Evolutionary conservation across 2,888 invertebrate genomes (phyloP).

Genomic region (Iphiclides podalirius): DNA sequence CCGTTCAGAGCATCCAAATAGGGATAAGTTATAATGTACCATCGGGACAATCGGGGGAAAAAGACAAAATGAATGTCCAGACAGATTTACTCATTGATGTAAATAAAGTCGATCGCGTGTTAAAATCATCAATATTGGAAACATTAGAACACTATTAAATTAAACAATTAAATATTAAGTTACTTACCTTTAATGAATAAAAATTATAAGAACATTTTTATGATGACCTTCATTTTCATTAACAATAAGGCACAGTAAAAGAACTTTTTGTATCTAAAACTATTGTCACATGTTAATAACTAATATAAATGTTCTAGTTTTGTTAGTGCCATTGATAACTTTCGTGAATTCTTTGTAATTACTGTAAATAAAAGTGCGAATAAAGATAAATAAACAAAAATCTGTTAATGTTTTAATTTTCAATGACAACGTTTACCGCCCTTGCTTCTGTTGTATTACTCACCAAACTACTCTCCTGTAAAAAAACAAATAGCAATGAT

Average conservation of each 20-base stretch:
- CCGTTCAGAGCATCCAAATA: too few species aligned
- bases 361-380: neutral
- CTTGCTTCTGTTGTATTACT: neutral
- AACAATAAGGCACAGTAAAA: neutral
- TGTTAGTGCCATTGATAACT: constrained; percentile 23
- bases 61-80: too few species aligned
- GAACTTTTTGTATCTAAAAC: neutral
- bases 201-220: neutral
- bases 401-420: too few species aligned
- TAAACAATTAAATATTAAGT: too few species aligned
- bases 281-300: neutral
- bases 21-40: too few species aligned
- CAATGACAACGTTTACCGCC: constrained; percentile 7
- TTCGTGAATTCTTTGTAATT: neutral
- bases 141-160: too few species aligned
- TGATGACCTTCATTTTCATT: too few species aligned
- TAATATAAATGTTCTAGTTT: constrained; percentile 7
- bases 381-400: too few species aligned
- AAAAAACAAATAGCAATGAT: constrained; percentile 8
- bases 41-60: too few species aligned
- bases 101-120: too few species aligned
- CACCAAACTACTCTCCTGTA: neutral
- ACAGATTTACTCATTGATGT: too few species aligned
- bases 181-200: too few species aligned
- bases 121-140: neutral